phyloP scores from a whole-genome alignment of 2,888 invertebrate species.

The Opisthograptis luteolata region DNA sequence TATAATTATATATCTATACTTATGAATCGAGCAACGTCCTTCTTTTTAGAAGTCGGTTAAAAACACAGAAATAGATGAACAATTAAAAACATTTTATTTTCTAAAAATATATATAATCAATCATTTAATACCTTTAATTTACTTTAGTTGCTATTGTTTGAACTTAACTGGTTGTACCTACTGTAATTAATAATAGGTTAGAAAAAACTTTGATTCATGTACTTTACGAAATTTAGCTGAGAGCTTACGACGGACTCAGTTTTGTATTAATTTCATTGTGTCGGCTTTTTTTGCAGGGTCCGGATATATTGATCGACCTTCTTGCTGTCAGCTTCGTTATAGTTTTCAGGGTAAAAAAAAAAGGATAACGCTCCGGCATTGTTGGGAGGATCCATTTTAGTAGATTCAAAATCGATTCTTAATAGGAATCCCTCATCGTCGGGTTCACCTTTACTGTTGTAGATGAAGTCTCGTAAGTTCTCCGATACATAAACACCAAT shows the following conservation, averaged over 20 bases:
- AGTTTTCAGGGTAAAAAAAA: constrained; percentile 17
- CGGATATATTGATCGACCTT: constrained; percentile 11
- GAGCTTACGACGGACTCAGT: not conserved
- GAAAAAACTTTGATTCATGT: too few relatives aligned
- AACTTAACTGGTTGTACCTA: too few relatives aligned
- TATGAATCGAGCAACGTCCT: too few relatives aligned
- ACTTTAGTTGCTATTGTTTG: too few relatives aligned
- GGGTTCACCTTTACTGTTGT: constrained; percentile 38
- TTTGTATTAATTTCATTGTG: not conserved
- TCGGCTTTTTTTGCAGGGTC: not conserved
- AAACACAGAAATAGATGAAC: not conserved
- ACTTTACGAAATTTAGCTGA: not conserved
- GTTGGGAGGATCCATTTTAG: not conserved
- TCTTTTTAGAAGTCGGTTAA: too few relatives aligned
- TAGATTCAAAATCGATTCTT: constrained; percentile 37
- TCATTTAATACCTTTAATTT: too few relatives aligned
- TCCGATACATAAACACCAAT: constrained; percentile 51
- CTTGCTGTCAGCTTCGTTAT: constrained; percentile 3
- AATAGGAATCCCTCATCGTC: constrained; percentile 50
- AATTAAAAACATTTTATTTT: too few relatives aligned
- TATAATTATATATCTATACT: too few relatives aligned
- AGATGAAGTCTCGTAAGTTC: constrained; percentile 48
- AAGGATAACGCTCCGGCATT: constrained; percentile 15
- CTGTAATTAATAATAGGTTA: too few relatives aligned
- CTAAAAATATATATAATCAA: too few relatives aligned